Base-by-base conservation (phyloP, 2,113 vertebrate genomes). In the Excalfactoria chinensis region DNA sequence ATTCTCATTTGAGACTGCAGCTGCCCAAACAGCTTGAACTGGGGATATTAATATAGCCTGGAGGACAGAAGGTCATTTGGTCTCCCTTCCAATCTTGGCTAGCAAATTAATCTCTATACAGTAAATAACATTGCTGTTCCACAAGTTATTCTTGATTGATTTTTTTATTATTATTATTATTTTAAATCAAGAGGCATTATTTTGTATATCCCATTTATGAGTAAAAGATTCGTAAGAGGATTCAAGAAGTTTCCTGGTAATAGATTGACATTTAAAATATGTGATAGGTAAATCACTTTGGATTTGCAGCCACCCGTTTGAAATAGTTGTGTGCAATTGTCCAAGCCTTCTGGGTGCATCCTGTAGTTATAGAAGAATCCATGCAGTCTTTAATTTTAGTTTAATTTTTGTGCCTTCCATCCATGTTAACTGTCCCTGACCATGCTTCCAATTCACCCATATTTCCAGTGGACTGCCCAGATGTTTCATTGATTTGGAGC, bases 361-460 rank as follows among this genome's bases (percentile, higher is more conserved):
- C 81, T 89, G 68, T 53, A 91, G 83, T 93, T 93, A 84, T 64
- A 60, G 80, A 95, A 56, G 88, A 92, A 95, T 93, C 78, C 75
- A 87, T 41, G 78, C 60, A 76, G 66, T 37, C 91, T 89, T 90
- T 94, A 55, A 90, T 96, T 94, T 69, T 58, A 84, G 84, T 28
- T 71, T 37, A 37, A 37, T 37, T 79, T 85, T 91, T 28, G 1
- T 92, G 77, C 59, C 63, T 94, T 94, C 91, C 81, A 70, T 82
- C 86, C 8, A 0, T 87, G 51, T 89, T 89, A 85, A 71, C 78
- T 73, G 89, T 75, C n/a, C 34, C 71, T 76, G 60, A 89, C 75
- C 93, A 53, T 75, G 14, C 41, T 90, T 83, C 40, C 35, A 59
- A 85, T 90, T 93, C 77, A 62, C 64, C 55, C 66, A 2, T 8